Conservation (phyloP, 2,113 vertebrate genomes). For the Salvelinus alpinus region DNA sequence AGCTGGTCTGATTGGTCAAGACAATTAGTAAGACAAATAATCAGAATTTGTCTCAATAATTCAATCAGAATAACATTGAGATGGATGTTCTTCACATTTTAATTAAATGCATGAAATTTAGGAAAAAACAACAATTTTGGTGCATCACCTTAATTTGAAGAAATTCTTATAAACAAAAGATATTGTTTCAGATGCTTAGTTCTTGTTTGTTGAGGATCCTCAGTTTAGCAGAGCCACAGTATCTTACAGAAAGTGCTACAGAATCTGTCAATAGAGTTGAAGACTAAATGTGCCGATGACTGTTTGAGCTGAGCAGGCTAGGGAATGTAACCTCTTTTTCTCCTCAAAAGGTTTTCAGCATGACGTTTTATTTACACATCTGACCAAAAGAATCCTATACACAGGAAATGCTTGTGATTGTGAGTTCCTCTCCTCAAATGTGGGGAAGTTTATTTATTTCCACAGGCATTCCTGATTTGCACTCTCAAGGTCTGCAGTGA, state of each 20-base stretch:
- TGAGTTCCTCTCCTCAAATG: conserved; percentile 83
- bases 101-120: no score
- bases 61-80: no score
- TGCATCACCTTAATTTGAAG: no score
- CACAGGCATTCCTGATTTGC: conserved; percentile 93
- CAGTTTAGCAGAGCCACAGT: not conserved
- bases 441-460: conserved; percentile 97
- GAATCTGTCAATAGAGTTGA: not conserved
- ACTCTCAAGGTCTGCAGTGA: conserved; percentile 76
- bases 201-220: not conserved
- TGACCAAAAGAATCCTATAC: conserved; percentile 72
- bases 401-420: conserved; percentile 80
- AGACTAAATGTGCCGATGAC: not conserved
- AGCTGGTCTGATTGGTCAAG: no score
- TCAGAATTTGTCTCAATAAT: no score
- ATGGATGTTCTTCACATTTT: no score
- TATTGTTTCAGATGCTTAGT: not conserved
- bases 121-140: no score
- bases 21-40: no score
- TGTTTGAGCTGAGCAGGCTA: not conserved
- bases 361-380: conserved; percentile 75
- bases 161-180: no score
- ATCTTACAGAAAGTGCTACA: not conserved
- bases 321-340: not conserved
- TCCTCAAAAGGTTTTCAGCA: conserved; percentile 52